phyloP scores from a whole-genome alignment of 92 coral and sea anemone genomes.

The Heteractis magnifica region DNA sequence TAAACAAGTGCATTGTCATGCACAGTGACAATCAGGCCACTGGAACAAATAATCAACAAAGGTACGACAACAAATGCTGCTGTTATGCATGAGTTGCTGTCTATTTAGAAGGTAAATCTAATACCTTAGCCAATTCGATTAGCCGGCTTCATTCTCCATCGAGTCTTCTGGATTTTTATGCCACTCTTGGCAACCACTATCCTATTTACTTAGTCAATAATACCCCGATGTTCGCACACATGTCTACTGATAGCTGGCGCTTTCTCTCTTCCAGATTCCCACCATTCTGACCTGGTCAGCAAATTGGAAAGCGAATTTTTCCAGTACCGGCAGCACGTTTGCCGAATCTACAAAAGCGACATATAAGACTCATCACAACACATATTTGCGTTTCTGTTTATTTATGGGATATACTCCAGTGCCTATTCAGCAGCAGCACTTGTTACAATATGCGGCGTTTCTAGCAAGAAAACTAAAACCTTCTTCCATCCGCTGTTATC shows the following conservation, averaged over 20 bases:
- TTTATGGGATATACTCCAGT: slow-evolving; percentile 39
- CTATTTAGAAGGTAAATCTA: slow-evolving; percentile 23
- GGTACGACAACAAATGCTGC: no score
- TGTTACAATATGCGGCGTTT: slow-evolving; percentile 39
- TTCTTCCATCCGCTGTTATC: slow-evolving; percentile 23
- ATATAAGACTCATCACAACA: no score
- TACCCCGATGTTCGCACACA: slow-evolving; percentile 12
- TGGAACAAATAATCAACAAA: no score
- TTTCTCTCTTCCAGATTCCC: slow-evolving; percentile 43
- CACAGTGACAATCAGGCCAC: no score
- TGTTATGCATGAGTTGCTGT: no score
- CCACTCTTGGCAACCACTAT: slow-evolving; percentile 8
- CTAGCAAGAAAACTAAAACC: slow-evolving; percentile 35
- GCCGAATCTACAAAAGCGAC: slow-evolving; percentile 50
- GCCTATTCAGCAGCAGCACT: slow-evolving; percentile 20
- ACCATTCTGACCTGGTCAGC: slow-evolving; percentile 14
- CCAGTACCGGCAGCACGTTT: slow-evolving; percentile 30
- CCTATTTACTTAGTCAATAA: slow-evolving; percentile 10
- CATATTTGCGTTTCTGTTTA: slow-evolving; percentile 37
- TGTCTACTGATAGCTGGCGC: slow-evolving; percentile 27
- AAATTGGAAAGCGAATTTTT: slow-evolving; percentile 30
- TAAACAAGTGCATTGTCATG: neutral
- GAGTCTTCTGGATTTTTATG: slow-evolving; percentile 19
- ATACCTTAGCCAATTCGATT: slow-evolving; percentile 26
- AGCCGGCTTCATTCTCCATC: slow-evolving; percentile 11